Evolutionary conservation across 2,797 vertebrate genomes (phyloP), one percentile per base, ranked within the genome.

Genomic region (Octomys mimax): DNA sequence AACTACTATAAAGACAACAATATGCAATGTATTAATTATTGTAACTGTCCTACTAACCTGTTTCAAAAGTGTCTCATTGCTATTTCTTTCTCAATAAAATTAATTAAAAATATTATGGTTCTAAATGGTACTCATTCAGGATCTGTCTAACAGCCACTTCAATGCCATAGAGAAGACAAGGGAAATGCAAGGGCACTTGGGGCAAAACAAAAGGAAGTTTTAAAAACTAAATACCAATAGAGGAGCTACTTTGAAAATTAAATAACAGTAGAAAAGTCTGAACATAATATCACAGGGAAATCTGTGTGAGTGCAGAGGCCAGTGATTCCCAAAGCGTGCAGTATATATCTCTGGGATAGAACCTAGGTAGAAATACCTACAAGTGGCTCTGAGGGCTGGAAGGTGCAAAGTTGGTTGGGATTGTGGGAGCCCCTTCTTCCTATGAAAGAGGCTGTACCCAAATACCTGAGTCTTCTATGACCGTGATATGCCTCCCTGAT

Each of bases 201-300:
- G 49, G 59, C 71, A 89, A 91, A 92, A 80, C 5, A 24, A 10
- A 64, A 86, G 31, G 31, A 91, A 66, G 21, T 73, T 75, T 66
- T 88, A 64, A 79, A 94, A 94, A 95, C 87, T 81, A 89, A 66
- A 36, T 54, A 66, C 26, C 75, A 64, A 8, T 24, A 90, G 73
- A 80, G 77, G 42, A 86, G n/a, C 49, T 80, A 57, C 39, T 83
- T 49, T 57, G 54, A 57, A 57, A 18, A 14, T 57, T 57, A 18
- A 57, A 57, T 57, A 57, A 57, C 54, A 57, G 54, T 18, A 57
- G 13, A 57, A 57, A 57, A 71, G 42, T 52, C 46, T 75, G 68
- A 73, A 6, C 31, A 13, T 52, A 91, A 75, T 19, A 42, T 7
- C 10, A 42, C 33, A 87, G 66, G 61, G 85, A 78, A 77, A 82